Percentiles rank a stretch among this genome's conserved stretches.
Conservation (phyloP, 2,113 vertebrate species). For the Herpailurus yagouaroundi region DNA sequence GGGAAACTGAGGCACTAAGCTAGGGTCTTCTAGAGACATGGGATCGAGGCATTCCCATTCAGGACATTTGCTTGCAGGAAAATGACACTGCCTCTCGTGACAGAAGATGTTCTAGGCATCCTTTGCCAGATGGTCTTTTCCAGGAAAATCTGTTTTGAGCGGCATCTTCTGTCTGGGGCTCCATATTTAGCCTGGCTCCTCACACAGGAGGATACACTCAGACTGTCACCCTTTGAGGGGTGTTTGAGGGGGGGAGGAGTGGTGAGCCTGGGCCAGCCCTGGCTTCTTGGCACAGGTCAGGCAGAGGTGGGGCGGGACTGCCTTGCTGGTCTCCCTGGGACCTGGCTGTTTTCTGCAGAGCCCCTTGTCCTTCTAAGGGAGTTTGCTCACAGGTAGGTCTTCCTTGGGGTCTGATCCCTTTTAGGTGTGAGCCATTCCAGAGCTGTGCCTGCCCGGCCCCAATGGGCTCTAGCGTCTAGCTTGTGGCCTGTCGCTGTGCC, state of each 20-base stretch:
- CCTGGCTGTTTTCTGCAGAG: background rate
- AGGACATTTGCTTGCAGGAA: background rate
- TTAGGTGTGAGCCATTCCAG: background rate
- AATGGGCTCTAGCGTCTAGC: background rate
- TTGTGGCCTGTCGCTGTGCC: background rate
- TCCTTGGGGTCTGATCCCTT: background rate
- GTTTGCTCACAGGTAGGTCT: background rate
- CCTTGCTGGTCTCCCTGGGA: background rate
- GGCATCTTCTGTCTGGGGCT: slow-evolving; percentile 77
- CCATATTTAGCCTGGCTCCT: slow-evolving; percentile 80
- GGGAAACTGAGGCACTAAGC: background rate
- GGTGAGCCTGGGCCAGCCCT: background rate
- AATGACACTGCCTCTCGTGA: slow-evolving; percentile 13
- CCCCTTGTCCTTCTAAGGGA: background rate
- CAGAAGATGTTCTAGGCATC: slow-evolving; percentile 62
- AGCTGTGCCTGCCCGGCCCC: background rate
- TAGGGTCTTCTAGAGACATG: background rate
- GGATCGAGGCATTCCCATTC: slow-evolving; percentile 12
- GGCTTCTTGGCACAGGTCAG: slow-evolving; percentile 4
- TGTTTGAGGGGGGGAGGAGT: background rate
- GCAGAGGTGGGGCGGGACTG: background rate
- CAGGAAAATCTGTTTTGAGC: slow-evolving; percentile 83
- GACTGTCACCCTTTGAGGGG: slow-evolving; percentile 61
- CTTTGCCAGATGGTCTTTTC: slow-evolving; percentile 82
- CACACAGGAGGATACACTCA: slow-evolving; percentile 68